A percentile compares a stretch with the other conserved stretches of the same genome.
These are phyloP conservation scores for Alces alces DNA, from an alignment of 2,113 vertebrate species.

Conservation along the genomic window DNA sequence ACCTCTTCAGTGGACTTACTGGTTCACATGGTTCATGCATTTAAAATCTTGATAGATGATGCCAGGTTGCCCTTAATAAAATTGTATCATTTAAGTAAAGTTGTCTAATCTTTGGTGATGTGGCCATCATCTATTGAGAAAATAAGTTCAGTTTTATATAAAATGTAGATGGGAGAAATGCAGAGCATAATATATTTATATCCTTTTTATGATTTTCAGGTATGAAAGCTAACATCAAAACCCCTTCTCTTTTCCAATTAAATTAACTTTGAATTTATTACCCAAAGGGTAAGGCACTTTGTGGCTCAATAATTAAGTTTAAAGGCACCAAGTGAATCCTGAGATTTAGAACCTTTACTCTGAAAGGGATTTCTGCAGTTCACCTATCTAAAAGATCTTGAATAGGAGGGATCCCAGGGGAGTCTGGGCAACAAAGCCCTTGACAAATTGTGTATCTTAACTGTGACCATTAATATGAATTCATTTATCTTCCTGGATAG, in stretches of 20 bases:
- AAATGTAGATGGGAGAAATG: not conserved
- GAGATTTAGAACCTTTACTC: not conserved
- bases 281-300: not conserved
- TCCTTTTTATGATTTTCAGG: not conserved
- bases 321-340: not conserved
- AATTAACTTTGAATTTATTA: conserved; percentile 9
- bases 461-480: not conserved
- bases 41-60: conserved; percentile 2
- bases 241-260: not conserved
- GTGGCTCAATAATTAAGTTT: not conserved
- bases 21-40: not conserved
- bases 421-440: not conserved
- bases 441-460: not conserved
- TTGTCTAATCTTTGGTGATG: not conserved
- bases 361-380: not conserved
- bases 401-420: not conserved
- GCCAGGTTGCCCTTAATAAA: not conserved
- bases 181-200: not conserved
- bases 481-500: not conserved
- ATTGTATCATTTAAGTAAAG: not conserved
- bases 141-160: not conserved
- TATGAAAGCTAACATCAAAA: conserved; percentile 3
- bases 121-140: not conserved
- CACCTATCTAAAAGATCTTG: not conserved
- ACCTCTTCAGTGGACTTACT: not conserved